Base-by-base conservation (phyloP, 92 coral and sea anemone genomes). In the Muricea muricata region DNA sequence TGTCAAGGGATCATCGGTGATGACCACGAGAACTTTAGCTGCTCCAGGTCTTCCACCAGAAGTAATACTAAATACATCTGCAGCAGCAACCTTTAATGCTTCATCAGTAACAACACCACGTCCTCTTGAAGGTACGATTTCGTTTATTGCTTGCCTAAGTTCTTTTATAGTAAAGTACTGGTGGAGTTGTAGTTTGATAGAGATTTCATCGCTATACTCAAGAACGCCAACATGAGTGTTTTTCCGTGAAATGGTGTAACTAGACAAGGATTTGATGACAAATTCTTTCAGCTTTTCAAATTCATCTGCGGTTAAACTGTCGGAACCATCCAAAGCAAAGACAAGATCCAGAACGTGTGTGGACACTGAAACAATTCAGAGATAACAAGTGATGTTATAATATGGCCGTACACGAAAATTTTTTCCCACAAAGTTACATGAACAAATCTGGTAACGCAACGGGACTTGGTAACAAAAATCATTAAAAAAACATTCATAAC, bases 281-380 rank as follows among this genome's bases (percentile, higher is more conserved):
- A 94, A 92, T 28, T 83, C 75, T 75, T 93, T 87, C 68, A 93
- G 86, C 28, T 88, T 65, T 56, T 74, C 84, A 80, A 86, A 94
- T 52, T 91, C 85, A 12, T 85, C 92, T 45, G 56, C 70, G 11
- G 91, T 35, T 30, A 93, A 78, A 25, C 90, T 92, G 78, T 90
- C 86, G 1, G 98, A 94, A 7, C 97, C 92, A 82, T 94, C 98
- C 73, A 94, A 25, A 41, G 93, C 88, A 57, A 94, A 94, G 12
- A 94, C 87, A 26, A 94, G 82, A 65, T 94, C 98, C 39, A 91
- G 86, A 47, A 88, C 87, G 45, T 91, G 65, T 52, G 89, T 93
- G 90, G 86, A 48, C 52, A 58, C 32, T 78, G 52, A 63, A 63
- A 32, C 28, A 63, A 29, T 63, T 26, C 65, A 57, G 7, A 57